Percentiles rank a stretch among this genome's conserved stretches.
phyloP scores from a whole-genome alignment of 2,113 vertebrate genomes.

The Mastomys natalensis region DNA sequence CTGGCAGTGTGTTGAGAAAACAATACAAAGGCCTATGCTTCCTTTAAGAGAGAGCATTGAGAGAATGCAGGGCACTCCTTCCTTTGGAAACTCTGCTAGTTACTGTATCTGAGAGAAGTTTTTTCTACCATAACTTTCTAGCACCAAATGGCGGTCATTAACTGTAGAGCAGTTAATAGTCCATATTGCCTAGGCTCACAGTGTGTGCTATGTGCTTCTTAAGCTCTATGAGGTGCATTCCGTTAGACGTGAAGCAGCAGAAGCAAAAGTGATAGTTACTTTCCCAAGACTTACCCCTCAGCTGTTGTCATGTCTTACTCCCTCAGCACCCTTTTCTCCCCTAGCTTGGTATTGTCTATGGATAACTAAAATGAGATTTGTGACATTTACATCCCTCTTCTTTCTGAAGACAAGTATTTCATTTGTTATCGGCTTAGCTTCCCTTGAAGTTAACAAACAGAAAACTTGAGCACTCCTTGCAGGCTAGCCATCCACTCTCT shows the following conservation, averaged over 20 bases:
- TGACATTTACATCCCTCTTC: background rate
- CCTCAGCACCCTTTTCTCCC: background rate
- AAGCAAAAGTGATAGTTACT: background rate
- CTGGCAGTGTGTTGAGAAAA: background rate
- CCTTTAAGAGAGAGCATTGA: background rate
- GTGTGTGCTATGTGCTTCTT: background rate
- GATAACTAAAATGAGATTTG: slow-evolving; percentile 18
- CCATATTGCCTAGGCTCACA: background rate
- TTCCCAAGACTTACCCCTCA: background rate
- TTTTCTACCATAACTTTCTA: background rate
- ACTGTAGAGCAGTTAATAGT: background rate
- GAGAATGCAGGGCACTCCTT: background rate
- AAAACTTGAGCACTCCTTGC: background rate
- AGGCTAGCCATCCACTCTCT: no score
- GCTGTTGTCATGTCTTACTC: accelerated
- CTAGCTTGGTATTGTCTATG: background rate
- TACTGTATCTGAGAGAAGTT: background rate
- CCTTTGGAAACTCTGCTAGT: background rate
- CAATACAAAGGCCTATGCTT: background rate
- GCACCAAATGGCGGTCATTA: background rate
- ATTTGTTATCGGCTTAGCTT: background rate
- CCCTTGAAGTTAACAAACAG: background rate
- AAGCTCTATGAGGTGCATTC: background rate
- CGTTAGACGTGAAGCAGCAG: background rate
- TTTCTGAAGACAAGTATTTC: background rate